phyloP scores from a whole-genome alignment of 2,888 invertebrate species.

The Alsophila aescularia region DNA sequence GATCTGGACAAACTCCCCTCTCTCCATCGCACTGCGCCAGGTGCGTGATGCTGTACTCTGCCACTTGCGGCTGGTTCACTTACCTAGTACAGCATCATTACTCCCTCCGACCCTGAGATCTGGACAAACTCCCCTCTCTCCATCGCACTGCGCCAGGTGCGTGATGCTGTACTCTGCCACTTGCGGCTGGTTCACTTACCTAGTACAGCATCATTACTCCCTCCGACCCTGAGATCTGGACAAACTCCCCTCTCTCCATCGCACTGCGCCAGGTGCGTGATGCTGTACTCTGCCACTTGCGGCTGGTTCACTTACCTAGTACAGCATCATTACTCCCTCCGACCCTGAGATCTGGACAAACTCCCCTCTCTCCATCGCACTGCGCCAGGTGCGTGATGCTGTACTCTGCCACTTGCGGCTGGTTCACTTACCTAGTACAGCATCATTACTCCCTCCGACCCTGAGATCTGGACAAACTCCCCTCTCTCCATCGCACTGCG shows the following conservation, averaged over 20 bases:
- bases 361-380: slow-evolving; percentile 92
- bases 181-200: no score
- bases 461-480: slow-evolving; percentile 95
- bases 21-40: slow-evolving; percentile 92
- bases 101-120: slow-evolving; percentile 91
- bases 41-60: slow-evolving; percentile 94
- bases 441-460: slow-evolving; percentile 92
- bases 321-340: slow-evolving; percentile 92
- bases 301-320: slow-evolving; percentile 84
- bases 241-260: slow-evolving; percentile 94
- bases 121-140: slow-evolving; percentile 93
- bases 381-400: slow-evolving; percentile 92
- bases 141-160: slow-evolving; percentile 92
- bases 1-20: slow-evolving; percentile 94
- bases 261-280: slow-evolving; percentile 92
- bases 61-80: no score
- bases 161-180: slow-evolving; percentile 94
- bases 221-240: slow-evolving; percentile 92
- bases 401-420: slow-evolving; percentile 94
- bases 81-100: slow-evolving; percentile 89
- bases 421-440: slow-evolving; percentile 85
- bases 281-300: slow-evolving; percentile 93
- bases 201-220: slow-evolving; percentile 90
- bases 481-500: slow-evolving; percentile 92
- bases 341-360: slow-evolving; percentile 93